Percentiles rank a stretch among this genome's conserved stretches.
Evolutionary conservation across 2,113 vertebrate genomes (phyloP).

Genomic region (Actinemys pallida): DNA sequence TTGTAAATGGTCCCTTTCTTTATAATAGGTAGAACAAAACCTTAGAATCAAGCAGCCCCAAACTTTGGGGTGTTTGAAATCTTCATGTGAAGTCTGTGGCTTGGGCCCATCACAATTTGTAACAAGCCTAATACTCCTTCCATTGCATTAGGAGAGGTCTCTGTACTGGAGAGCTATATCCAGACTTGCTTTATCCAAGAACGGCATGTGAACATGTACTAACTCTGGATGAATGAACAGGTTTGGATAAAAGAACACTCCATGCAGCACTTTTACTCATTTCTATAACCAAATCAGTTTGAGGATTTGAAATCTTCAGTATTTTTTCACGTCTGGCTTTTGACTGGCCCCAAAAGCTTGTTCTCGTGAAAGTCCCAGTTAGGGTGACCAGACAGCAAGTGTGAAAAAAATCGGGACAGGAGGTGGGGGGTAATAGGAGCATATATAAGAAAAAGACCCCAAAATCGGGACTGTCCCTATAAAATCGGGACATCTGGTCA

Average conservation of each 20-base stretch:
- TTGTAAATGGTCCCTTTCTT: background rate
- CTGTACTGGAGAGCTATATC: background rate
- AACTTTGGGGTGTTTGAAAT: background rate
- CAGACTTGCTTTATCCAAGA: background rate
- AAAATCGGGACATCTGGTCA: no score
- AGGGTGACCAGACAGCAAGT: no score
- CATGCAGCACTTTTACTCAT: background rate
- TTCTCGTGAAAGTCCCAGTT: background rate
- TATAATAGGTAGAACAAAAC: background rate
- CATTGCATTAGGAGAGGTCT: background rate
- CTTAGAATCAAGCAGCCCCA: background rate
- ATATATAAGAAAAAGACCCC: no score
- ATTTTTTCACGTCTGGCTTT: background rate
- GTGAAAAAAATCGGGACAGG: no score
- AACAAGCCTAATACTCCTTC: background rate
- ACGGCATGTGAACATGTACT: background rate
- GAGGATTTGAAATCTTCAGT: background rate
- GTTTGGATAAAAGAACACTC: background rate
- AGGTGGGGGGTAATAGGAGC: no score
- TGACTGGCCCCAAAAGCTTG: background rate
- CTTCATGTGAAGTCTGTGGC: background rate
- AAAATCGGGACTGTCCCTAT: no score
- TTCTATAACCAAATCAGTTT: background rate
- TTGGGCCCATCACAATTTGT: background rate
- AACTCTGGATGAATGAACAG: background rate